phyloP scores from a whole-genome alignment of 2,113 vertebrate genomes.

The Eudyptes chrysolophus region DNA sequence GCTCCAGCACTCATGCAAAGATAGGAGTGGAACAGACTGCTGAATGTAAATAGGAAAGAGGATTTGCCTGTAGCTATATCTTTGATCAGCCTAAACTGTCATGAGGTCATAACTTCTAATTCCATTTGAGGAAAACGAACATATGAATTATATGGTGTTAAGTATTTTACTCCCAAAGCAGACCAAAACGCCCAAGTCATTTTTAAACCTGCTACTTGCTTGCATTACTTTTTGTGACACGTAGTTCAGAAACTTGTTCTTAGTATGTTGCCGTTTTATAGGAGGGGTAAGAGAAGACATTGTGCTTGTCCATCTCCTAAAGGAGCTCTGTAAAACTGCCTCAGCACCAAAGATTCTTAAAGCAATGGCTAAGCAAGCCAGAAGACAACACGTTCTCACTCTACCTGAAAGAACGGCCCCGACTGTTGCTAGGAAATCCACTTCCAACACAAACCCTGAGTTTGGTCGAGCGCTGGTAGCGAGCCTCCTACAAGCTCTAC shows the following conservation, averaged over 20 bases:
- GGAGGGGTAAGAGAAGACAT: neutral
- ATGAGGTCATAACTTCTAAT: neutral
- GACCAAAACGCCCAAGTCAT: neutral
- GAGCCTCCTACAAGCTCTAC: neutral
- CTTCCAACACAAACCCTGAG: neutral
- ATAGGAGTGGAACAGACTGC: neutral
- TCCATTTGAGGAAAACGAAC: neutral
- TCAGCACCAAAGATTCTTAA: neutral
- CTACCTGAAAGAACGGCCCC: neutral
- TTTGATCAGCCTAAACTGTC: neutral
- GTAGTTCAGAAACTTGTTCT: neutral
- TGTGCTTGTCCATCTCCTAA: neutral
- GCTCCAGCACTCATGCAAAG: neutral
- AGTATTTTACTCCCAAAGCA: neutral
- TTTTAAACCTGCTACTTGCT: neutral
- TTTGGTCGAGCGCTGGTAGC: neutral
- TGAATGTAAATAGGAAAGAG: neutral
- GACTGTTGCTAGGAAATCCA: slow-evolving; percentile 2
- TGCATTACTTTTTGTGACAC: neutral
- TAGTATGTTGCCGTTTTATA: neutral
- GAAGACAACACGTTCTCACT: neutral
- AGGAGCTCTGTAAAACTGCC: neutral
- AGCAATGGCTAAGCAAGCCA: neutral
- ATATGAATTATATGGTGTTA: neutral
- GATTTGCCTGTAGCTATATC: neutral